These are phyloP conservation scores for Nesogale talazaci DNA, from an alignment of 2,113 vertebrate species.

Conservation along the genomic window DNA sequence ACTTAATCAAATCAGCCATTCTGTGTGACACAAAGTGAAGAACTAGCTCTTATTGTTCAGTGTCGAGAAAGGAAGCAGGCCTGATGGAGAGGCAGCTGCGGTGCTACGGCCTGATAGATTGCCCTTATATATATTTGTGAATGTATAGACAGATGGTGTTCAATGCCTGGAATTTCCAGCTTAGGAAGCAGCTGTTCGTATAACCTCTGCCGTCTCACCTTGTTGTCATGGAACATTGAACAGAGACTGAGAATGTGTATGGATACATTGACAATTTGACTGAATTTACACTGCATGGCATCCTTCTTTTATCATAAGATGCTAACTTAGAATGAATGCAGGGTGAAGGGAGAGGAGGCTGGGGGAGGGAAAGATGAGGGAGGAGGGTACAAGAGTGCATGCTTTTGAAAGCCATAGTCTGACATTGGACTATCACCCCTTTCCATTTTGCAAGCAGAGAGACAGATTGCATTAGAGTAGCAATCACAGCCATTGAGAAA, in stretches of 20 bases:
- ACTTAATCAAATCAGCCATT: constrained; percentile 99
- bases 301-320: constrained; percentile 60
- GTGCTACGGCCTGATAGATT: constrained; percentile 95
- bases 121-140: constrained; percentile 95
- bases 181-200: constrained; percentile 97
- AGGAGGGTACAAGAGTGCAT: not conserved
- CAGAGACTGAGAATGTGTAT: constrained; percentile 92
- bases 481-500: constrained; percentile 74
- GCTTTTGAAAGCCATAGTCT: not conserved
- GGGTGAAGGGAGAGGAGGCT: not conserved
- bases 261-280: constrained; percentile 82
- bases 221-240: constrained; percentile 97
- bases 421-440: not conserved
- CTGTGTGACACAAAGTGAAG: constrained; percentile 98
- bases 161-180: constrained; percentile 96
- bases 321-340: constrained; percentile 25
- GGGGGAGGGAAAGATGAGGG: fast-evolving
- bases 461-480: constrained; percentile 69
- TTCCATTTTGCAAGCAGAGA: not conserved
- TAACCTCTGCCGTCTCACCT: constrained; percentile 98
- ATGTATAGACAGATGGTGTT: constrained; percentile 99
- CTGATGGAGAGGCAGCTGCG: constrained; percentile 95
- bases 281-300: constrained; percentile 79
- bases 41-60: constrained; percentile 95
- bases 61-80: constrained; percentile 90